A percentile compares a stretch with the other conserved stretches of the same genome.
phyloP scores from a whole-genome alignment of 2,113 vertebrate species.

The Dendropsophus ebraccatus region DNA sequence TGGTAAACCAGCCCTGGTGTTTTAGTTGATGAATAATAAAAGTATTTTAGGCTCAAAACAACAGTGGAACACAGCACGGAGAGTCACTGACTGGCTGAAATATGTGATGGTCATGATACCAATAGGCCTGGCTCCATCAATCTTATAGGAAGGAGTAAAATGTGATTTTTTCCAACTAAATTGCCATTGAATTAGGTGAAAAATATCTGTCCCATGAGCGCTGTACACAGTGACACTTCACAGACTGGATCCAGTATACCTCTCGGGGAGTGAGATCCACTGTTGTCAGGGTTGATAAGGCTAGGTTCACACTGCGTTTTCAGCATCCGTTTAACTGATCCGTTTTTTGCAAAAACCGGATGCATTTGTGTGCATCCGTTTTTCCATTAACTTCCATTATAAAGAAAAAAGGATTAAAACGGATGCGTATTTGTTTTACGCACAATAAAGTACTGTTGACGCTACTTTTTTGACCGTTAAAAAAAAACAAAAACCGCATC shows the following conservation, averaged over 20 bases:
- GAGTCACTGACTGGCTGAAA: neutral
- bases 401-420: too few relatives aligned
- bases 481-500: too few relatives aligned
- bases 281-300: neutral
- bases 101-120: neutral
- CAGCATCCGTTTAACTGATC: too few relatives aligned
- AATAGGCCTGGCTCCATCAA: too few relatives aligned
- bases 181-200: neutral
- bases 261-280: neutral
- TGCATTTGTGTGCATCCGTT: too few relatives aligned
- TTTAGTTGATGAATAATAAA: neutral
- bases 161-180: too few relatives aligned
- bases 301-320: too few relatives aligned
- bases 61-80: neutral
- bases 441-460: too few relatives aligned
- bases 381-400: too few relatives aligned
- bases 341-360: too few relatives aligned
- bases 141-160: neutral
- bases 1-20: neutral
- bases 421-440: too few relatives aligned
- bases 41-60: neutral
- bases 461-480: too few relatives aligned
- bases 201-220: neutral
- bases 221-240: neutral
- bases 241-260: neutral